Evolutionary conservation across 35 echinoderm and acorn worm genomes (phyloP).

Genomic region (Eucidaris tribuloides): DNA sequence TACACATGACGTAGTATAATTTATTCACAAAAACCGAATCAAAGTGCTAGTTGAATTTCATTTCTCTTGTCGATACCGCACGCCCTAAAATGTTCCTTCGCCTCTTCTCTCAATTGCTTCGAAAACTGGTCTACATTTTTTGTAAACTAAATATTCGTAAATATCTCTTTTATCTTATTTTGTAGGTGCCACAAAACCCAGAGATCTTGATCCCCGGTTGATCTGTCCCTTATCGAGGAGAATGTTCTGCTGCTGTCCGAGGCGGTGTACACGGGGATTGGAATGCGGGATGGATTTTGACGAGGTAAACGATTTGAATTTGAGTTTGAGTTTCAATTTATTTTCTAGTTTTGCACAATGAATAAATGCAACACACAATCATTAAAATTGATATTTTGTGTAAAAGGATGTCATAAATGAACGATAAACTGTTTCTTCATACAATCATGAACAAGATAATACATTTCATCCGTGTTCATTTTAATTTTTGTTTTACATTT

Average conservation of each 20-base stretch:
- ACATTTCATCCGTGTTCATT: too few relatives aligned
- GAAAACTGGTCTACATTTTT: background rate
- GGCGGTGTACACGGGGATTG: background rate
- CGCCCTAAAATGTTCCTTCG: background rate
- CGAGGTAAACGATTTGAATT: constrained; percentile 19
- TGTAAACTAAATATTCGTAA: background rate
- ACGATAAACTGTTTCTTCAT: too few relatives aligned
- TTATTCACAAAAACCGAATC: background rate
- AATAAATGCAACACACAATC: too few relatives aligned
- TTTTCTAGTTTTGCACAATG: too few relatives aligned
- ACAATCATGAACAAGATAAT: too few relatives aligned
- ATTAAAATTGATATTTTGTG: too few relatives aligned
- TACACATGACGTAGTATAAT: background rate
- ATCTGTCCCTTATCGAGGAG: constrained; percentile 13
- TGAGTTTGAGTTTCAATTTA: too few relatives aligned
- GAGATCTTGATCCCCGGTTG: background rate
- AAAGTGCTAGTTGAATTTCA: background rate
- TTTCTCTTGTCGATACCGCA: background rate
- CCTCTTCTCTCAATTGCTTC: background rate
- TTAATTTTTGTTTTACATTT: too few relatives aligned
- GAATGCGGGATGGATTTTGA: constrained; percentile 21
- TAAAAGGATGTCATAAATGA: too few relatives aligned
- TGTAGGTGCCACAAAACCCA: constrained; percentile 23
- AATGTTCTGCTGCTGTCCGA: constrained; percentile 24
- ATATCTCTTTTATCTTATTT: background rate